phyloP scores from a whole-genome alignment of 1,140 invertebrate genomes.

The Habropoda laboriosa region DNA sequence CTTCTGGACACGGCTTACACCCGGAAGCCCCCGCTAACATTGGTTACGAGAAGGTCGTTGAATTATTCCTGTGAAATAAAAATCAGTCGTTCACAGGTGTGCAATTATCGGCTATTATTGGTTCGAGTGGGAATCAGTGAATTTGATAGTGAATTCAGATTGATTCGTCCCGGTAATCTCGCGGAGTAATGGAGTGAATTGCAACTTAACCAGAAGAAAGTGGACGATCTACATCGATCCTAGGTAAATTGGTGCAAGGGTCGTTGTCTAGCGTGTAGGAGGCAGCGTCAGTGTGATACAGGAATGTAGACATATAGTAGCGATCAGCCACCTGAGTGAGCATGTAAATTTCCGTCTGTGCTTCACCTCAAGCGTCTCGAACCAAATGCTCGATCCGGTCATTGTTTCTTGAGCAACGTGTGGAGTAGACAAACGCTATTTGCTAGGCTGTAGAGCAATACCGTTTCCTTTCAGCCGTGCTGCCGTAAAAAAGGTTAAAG shows the following conservation, averaged over 20 bases:
- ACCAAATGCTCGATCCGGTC: constrained; percentile 37
- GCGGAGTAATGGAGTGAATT: constrained; percentile 38
- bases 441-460: too few species aligned
- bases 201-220: constrained; percentile 54
- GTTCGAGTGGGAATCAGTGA: neutral
- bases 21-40: too few species aligned
- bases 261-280: constrained; percentile 22
- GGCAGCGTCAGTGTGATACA: constrained; percentile 24
- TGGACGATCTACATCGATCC: constrained; percentile 44
- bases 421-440: neutral
- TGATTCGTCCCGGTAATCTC: constrained; percentile 45
- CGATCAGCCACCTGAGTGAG: constrained; percentile 54
- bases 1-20: too few species aligned
- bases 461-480: neutral
- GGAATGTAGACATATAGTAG: constrained; percentile 62
- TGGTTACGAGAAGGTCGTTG: too few species aligned
- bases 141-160: constrained; percentile 22
- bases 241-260: constrained; percentile 61
- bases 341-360: constrained; percentile 64
- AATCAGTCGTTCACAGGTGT: too few species aligned
- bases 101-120: neutral
- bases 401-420: constrained; percentile 16
- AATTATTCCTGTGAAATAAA: too few species aligned
- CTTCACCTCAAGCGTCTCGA: constrained; percentile 39
- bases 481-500: neutral